Conservation (phyloP, 1,140 invertebrate species). For the Araneus ventricosus region DNA sequence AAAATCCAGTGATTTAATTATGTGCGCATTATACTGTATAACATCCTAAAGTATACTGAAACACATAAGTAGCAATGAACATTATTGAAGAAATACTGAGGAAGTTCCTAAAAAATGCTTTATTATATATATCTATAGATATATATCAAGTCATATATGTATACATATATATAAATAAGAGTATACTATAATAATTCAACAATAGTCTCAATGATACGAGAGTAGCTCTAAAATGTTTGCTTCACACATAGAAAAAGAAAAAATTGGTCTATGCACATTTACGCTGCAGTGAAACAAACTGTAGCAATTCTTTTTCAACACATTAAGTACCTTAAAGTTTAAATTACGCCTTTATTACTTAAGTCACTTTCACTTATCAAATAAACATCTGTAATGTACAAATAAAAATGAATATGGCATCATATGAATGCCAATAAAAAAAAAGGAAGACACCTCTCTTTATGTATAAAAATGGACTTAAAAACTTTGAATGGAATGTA, state of each 20-base stretch:
- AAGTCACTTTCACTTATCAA: neutral
- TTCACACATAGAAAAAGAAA: neutral
- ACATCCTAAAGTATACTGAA: slow-evolving; percentile 11
- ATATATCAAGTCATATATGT: too few relatives aligned
- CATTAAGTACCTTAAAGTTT: slow-evolving; percentile 5
- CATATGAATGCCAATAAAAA: neutral
- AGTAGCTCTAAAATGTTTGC: neutral
- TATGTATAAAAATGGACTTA: neutral
- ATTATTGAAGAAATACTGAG: slow-evolving; percentile 34
- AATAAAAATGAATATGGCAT: neutral
- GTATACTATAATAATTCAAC: too few relatives aligned
- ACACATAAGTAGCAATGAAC: neutral
- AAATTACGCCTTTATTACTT: neutral
- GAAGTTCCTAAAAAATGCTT: neutral
- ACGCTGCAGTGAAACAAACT: neutral
- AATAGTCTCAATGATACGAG: neutral
- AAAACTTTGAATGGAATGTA: slow-evolving; percentile 8
- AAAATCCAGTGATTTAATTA: slow-evolving; percentile 29
- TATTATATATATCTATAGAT: too few relatives aligned
- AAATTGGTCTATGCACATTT: neutral
- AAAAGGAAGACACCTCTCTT: neutral
- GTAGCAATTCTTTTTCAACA: neutral
- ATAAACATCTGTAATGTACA: neutral
- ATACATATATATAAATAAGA: neutral
- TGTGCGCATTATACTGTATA: slow-evolving; percentile 46